Base-by-base conservation (phyloP, 2,888 invertebrate species). In the Pantelozetes paolii region DNA sequence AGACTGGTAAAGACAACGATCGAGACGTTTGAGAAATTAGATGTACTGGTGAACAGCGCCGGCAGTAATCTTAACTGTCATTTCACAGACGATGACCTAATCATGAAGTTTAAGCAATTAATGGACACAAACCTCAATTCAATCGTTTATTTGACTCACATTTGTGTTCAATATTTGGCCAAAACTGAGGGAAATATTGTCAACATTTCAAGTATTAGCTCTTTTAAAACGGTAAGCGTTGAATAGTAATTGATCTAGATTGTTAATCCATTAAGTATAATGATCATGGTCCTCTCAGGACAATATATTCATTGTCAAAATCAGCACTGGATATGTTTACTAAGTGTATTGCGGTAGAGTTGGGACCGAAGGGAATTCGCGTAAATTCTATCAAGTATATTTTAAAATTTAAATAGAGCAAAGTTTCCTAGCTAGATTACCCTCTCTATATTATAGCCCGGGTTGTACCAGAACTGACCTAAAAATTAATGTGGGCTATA, bases 31-130 rank as follows among this genome's bases (percentile, higher is more conserved):
- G 72, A 67, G 2, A 11, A 48, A 13, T n/a, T 75, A 0, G 75
- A 75, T 69, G 26, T 73, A 23, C 36, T 75, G 3, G 74, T 75
- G 6, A 75, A 75, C 67, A 75, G 74, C 64, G 75, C 74, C 18
- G 75, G 75, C 32, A n/a, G n/a, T n/a, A n/a, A n/a, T n/a, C n/a
- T n/a, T n/a, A n/a, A n/a, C n/a, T n/a, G n/a, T n/a, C n/a, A n/a
- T n/a, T n/a, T n/a, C n/a, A n/a, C n/a, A n/a, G n/a, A n/a, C n/a
- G n/a, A n/a, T n/a, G n/a, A n/a, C n/a, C n/a, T n/a, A n/a, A n/a
- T n/a, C n/a, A n/a, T n/a, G n/a, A n/a, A n/a, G n/a, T n/a, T n/a
- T n/a, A n/a, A n/a, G n/a, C n/a, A n/a, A n/a, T n/a, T 74, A 11
- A 40, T 64, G 30, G 64, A 1, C 1, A 1, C 74, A 3, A 75